Conservation (phyloP, 2,113 vertebrate genomes). For the Orthonyx spaldingii region DNA sequence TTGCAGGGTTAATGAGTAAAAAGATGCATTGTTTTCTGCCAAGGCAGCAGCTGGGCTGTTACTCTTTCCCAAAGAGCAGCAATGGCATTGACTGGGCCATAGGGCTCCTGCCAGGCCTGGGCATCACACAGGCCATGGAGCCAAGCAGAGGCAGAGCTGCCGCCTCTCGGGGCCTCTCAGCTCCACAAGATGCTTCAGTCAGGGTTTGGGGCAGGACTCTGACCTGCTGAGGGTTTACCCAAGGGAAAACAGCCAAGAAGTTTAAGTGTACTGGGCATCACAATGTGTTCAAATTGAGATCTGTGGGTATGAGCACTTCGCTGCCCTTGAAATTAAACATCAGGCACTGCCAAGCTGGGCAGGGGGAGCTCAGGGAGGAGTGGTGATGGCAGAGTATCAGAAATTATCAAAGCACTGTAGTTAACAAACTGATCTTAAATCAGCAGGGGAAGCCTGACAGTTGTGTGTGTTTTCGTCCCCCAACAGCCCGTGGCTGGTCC, state of each 20-base stretch:
- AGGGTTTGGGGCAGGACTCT: background rate
- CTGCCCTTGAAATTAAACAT: background rate
- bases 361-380: rapidly evolving
- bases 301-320: background rate
- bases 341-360: background rate
- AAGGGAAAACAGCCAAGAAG: background rate
- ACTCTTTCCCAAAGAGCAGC: background rate
- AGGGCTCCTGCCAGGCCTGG: background rate
- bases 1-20: slow-evolving; percentile 51
- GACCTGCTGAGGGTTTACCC: background rate
- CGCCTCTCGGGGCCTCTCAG: background rate
- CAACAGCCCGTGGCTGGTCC: background rate
- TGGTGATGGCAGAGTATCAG: background rate
- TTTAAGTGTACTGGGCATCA: background rate
- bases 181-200: background rate
- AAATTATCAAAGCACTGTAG: background rate
- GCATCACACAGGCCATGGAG: rapidly evolving
- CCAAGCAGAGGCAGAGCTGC: background rate
- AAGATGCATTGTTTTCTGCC: background rate
- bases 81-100: rapidly evolving
- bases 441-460: background rate
- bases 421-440: background rate
- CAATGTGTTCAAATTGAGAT: background rate
- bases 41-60: background rate
- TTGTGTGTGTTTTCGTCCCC: background rate